A percentile compares a stretch with the other conserved stretches of the same genome.
Evolutionary conservation across 2,113 vertebrate species (phyloP).

Genomic region (Scomber scombrus): DNA sequence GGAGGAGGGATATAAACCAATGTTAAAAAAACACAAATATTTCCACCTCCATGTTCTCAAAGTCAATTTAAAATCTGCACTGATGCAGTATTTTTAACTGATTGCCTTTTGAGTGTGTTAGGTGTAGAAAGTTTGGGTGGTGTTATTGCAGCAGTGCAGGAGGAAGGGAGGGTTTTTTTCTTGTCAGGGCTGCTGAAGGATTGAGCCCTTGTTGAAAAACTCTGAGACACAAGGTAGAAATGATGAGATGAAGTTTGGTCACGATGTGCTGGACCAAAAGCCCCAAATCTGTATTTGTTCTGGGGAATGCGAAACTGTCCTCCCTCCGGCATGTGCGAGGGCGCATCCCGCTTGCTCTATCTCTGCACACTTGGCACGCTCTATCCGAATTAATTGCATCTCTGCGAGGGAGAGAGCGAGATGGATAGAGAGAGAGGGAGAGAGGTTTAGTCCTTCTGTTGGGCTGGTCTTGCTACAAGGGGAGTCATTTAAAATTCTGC

Average conservation of each 20-base stretch:
- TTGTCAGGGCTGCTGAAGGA: constrained; percentile 52
- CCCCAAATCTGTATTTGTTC: constrained; percentile 76
- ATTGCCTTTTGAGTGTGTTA: constrained; percentile 40
- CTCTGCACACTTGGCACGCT: constrained; percentile 83
- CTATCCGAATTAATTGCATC: constrained; percentile 84
- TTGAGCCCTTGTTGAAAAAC: constrained; percentile 59
- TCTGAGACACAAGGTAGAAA: constrained; percentile 68
- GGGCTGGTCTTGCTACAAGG: constrained; percentile 84
- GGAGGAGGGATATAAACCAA: constrained; percentile 38
- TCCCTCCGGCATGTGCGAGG: constrained; percentile 78
- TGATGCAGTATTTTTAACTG: constrained; percentile 40
- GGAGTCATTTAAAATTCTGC: constrained; percentile 87
- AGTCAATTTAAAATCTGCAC: constrained; percentile 41
- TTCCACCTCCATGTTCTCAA: constrained; percentile 23
- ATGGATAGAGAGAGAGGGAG: constrained; percentile 71
- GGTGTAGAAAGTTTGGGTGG: constrained; percentile 71
- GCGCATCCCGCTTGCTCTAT: constrained; percentile 78
- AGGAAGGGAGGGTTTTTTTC: constrained; percentile 17
- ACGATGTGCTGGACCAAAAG: constrained; percentile 56
- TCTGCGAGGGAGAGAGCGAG: constrained; percentile 80
- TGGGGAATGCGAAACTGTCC: constrained; percentile 76
- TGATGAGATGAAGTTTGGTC: constrained; percentile 71
- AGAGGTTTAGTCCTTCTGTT: constrained; percentile 79
- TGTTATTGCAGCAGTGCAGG: constrained; percentile 64
- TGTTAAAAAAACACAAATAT: constrained; percentile 37